Evolutionary conservation across 2,113 vertebrate genomes (phyloP).

Genomic region (human): GRCh38 chr11:118228501-118229000

Average conservation of each 20-base stretch:
- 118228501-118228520: neutral
- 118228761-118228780: neutral
- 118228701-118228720: neutral
- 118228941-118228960: too few relatives aligned
- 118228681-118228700: neutral
- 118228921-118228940: too few relatives aligned
- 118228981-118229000: too few relatives aligned
- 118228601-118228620: neutral
- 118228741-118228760: neutral
- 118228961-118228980: too few relatives aligned
- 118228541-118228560: neutral
- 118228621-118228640: neutral
- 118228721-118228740: neutral
- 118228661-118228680: neutral
- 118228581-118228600: neutral
- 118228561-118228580: neutral
- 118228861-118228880: too few relatives aligned
- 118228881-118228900: too few relatives aligned
- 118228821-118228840: neutral
- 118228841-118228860: too few relatives aligned
- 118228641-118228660: neutral
- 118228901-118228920: too few relatives aligned
- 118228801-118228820: conserved; percentile 46
- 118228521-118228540: neutral
- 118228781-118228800: conserved; percentile 40